Conservation (phyloP, 2,113 vertebrate genomes). For the Crotalus viridis region DNA sequence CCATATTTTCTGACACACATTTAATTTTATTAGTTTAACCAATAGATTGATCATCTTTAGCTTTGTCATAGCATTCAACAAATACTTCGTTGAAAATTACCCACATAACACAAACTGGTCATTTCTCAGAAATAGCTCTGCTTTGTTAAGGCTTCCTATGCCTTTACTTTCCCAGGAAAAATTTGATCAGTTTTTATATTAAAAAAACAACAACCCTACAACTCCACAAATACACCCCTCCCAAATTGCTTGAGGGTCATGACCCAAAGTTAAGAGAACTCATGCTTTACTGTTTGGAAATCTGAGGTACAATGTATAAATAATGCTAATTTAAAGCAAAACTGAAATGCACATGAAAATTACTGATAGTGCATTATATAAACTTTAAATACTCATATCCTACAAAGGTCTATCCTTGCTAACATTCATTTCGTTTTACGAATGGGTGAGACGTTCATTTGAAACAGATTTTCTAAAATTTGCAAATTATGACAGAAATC, state of each 20-base stretch:
- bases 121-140: neutral
- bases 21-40: too few relatives aligned
- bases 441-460: neutral
- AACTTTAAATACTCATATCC: neutral
- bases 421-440: neutral
- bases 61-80: neutral
- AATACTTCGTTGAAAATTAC: neutral
- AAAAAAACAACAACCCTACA: too few relatives aligned
- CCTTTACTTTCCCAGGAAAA: neutral
- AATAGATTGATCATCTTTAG: neutral
- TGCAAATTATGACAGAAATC: neutral
- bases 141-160: neutral
- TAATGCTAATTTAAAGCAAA: neutral
- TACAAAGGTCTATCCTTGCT: neutral
- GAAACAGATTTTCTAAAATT: neutral
- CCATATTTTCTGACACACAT: neutral
- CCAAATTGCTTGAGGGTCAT: neutral
- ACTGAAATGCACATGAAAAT: neutral
- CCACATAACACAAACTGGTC: neutral
- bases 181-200: neutral
- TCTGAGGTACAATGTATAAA: neutral
- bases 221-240: neutral
- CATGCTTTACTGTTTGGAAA: neutral
- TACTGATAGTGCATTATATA: neutral
- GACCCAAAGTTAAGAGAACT: neutral